These are phyloP conservation scores for Steinernema scapterisci DNA, from an alignment of 2,888 invertebrate genomes.

Conservation along the genomic window DNA sequence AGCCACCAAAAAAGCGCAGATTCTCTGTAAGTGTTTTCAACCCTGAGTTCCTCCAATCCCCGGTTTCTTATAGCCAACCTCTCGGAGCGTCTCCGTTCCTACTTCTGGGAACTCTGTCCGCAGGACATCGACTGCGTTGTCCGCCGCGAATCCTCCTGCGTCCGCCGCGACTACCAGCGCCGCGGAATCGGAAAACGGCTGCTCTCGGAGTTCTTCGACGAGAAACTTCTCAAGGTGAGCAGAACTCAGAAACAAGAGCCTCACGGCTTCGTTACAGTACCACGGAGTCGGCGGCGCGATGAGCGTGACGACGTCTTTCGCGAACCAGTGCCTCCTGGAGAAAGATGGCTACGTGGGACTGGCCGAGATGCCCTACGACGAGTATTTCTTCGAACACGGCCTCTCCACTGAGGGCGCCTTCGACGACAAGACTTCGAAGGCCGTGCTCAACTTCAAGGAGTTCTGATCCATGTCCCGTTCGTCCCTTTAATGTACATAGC, in stretches of 20 bases:
- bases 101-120: conserved; percentile 17
- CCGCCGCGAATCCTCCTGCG: conserved; percentile 13
- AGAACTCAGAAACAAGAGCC: not conserved
- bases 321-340: conserved; percentile 20
- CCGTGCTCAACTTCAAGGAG: conserved; percentile 29
- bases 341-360: not conserved
- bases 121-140: conserved; percentile 27
- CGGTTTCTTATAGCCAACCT: not conserved
- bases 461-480: conserved; percentile 1
- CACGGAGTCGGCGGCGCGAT: conserved; percentile 17
- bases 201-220: conserved; percentile 15
- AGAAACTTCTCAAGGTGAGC: not conserved
- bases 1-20: conserved; percentile 17
- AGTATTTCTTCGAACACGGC: conserved; percentile 25
- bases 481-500: conserved; percentile 12
- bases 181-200: conserved; percentile 14
- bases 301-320: conserved; percentile 14
- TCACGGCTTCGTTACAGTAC: not conserved
- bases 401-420: conserved; percentile 15
- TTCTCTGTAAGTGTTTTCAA: conserved; percentile 8
- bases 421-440: conserved; percentile 30
- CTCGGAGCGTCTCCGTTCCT: conserved; percentile 25
- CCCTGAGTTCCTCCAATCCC: not conserved
- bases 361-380: conserved; percentile 12
- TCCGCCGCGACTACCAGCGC: conserved; percentile 23